Evolutionary conservation across 2,888 invertebrate genomes (phyloP), one percentile per base, ranked within the genome.

Genomic region (Entomobrya proxima): DNA sequence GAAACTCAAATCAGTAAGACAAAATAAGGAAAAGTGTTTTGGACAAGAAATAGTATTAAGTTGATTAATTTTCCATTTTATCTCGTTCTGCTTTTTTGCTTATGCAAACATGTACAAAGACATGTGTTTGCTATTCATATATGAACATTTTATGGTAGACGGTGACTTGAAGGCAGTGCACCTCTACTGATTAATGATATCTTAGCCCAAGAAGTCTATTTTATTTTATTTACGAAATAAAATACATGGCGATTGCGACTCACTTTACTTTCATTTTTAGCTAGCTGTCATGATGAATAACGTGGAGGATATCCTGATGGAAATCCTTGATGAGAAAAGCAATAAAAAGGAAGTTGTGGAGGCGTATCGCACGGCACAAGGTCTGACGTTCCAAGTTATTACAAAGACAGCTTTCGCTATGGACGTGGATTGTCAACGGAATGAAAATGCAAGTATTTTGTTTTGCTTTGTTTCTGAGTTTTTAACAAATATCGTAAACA

Each of bases 331-430:
- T 76, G 89, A 89, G 72, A 90, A 88, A 82, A 86, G 87, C 58
- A 83, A 40, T 18, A 87, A 86, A 55, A 82, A 89, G 6, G 90
- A 89, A 72, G 21, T 37, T n/a, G 81, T 90, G 35, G 86, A 88
- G 27, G 89, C 90, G 9, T 90, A 90, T 67, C 87, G 85, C 55
- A 89, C 90, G 11, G 86, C 89, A 5, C 88, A 88, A 86, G 89
- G 88, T 7, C 85, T 90, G 1, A 89, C 89, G 18, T 90, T 90
- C 74, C 89, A 90, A 83, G 89, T 90, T 61, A 90, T 90, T 55
- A 88, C 90, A 9, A 90, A 90, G 85, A 90, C 89, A 18, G 90
- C 89, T 15, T 90, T 90, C 74, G 90, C 90, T 11, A 89, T 90
- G 89, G 90, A 90, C 64, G 89, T 90, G 0, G 89, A 90, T 64